Conservation (phyloP, 2,888 invertebrate species). For the Steinernema scapterisci region DNA sequence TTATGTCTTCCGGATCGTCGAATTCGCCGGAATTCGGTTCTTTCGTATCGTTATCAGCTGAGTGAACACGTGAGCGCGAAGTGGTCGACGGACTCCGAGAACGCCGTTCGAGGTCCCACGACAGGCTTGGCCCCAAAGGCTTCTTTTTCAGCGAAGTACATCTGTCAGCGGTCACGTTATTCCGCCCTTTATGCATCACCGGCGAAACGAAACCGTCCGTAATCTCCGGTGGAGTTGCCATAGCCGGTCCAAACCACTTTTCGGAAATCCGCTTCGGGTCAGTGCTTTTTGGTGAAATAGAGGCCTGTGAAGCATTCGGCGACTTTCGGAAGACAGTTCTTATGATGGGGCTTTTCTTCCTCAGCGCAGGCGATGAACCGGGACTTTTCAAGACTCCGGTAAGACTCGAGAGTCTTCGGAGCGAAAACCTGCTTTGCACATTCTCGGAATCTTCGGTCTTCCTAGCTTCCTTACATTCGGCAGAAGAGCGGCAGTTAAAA, state of each 20-base stretch:
- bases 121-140: constrained; percentile 59
- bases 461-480: not conserved
- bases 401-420: no score
- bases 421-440: no score
- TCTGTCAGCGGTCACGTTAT: not conserved
- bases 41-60: constrained; percentile 42
- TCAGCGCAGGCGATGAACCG: not conserved
- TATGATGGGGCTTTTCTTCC: not conserved
- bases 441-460: not conserved
- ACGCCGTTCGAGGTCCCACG: constrained; percentile 63
- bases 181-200: no score
- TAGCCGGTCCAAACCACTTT: no score
- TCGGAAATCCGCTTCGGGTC: no score
- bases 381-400: no score
- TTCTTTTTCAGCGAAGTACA: constrained; percentile 45
- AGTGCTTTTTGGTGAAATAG: no score
- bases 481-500: not conserved
- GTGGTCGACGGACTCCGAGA: constrained; percentile 44
- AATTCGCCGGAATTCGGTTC: constrained; percentile 32
- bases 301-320: not conserved
- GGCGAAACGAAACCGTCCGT: no score
- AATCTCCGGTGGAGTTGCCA: no score
- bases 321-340: constrained; percentile 6
- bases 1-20: not conserved
- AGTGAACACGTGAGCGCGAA: constrained; percentile 45